Conservation (phyloP, 2,113 vertebrate species). For the Noctilio leporinus region DNA sequence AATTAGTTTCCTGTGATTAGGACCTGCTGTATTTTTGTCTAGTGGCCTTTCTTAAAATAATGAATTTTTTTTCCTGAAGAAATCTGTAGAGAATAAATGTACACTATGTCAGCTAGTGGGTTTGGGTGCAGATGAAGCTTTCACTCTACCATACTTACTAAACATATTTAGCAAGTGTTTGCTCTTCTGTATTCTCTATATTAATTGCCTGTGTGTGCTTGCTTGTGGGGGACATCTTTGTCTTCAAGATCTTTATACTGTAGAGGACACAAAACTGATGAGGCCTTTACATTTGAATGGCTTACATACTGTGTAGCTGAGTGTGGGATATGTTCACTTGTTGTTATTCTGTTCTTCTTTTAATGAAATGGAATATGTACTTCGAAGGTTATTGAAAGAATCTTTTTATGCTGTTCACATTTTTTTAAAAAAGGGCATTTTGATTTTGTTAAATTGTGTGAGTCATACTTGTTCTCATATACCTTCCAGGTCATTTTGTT, state of each 20-base stretch:
- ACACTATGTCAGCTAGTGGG: not conserved
- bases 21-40: not conserved
- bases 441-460: conserved; percentile 27
- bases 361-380: not conserved
- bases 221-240: not conserved
- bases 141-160: not conserved
- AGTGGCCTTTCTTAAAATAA: not conserved
- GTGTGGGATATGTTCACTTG: not conserved
- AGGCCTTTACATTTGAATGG: not conserved
- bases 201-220: not conserved
- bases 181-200: not conserved
- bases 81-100: not conserved
- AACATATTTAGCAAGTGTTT: not conserved
- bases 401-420: not conserved
- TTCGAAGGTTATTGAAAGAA: conserved; percentile 5
- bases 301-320: not conserved
- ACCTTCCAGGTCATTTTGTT: not conserved
- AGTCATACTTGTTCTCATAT: not conserved
- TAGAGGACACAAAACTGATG: not conserved
- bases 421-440: not conserved
- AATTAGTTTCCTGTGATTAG: not conserved
- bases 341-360: conserved; percentile 1
- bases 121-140: not conserved
- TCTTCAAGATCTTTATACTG: not conserved
- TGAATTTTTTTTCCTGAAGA: not conserved